These are phyloP conservation scores for Drosophila punjabiensis DNA, from an alignment of 1,140 invertebrate species.

Conservation along the genomic window DNA sequence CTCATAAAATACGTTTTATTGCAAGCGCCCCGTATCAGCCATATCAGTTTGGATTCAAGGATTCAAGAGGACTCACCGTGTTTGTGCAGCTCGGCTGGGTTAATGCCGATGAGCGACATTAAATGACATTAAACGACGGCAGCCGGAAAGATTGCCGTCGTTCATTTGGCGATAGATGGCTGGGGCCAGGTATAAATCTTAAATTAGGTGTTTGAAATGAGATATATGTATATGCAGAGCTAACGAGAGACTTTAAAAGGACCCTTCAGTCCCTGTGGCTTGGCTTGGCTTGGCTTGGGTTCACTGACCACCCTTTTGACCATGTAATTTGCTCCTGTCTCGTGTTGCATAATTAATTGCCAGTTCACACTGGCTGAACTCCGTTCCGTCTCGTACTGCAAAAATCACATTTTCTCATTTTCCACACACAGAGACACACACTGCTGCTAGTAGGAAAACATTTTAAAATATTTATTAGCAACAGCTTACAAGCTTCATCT, in stretches of 20 bases:
- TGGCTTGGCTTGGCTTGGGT: slow-evolving; percentile 5
- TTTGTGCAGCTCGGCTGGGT: slow-evolving; percentile 36
- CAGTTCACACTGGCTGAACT: slow-evolving; percentile 28
- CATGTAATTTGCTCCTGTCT: slow-evolving; percentile 21
- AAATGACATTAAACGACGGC: slow-evolving; percentile 36
- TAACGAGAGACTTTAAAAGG: slow-evolving; percentile 8
- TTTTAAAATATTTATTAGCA: slow-evolving; percentile 83
- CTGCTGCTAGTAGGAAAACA: slow-evolving; percentile 41
- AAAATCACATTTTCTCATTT: slow-evolving; percentile 74
- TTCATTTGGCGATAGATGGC: slow-evolving; percentile 31
- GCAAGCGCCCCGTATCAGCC: slow-evolving; percentile 61
- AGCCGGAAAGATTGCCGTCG: slow-evolving; percentile 3
- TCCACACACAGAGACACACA: slow-evolving; percentile 14
- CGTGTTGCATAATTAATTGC: slow-evolving; percentile 67
- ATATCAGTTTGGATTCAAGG: slow-evolving; percentile 35
- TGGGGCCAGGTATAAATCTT: slow-evolving; percentile 19
- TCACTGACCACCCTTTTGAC: slow-evolving; percentile 38
- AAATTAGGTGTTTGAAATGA: slow-evolving; percentile 19
- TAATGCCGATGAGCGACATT: slow-evolving; percentile 47
- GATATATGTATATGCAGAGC: background rate
- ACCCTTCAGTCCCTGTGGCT: background rate
- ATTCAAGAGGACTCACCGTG: slow-evolving; percentile 10
- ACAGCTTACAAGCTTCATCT: slow-evolving; percentile 74
- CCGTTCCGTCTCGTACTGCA: slow-evolving; percentile 6
- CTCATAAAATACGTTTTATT: slow-evolving; percentile 81